These are phyloP conservation scores for Elysia crispata DNA, from an alignment of 2,888 invertebrate species.

Conservation along the genomic window DNA sequence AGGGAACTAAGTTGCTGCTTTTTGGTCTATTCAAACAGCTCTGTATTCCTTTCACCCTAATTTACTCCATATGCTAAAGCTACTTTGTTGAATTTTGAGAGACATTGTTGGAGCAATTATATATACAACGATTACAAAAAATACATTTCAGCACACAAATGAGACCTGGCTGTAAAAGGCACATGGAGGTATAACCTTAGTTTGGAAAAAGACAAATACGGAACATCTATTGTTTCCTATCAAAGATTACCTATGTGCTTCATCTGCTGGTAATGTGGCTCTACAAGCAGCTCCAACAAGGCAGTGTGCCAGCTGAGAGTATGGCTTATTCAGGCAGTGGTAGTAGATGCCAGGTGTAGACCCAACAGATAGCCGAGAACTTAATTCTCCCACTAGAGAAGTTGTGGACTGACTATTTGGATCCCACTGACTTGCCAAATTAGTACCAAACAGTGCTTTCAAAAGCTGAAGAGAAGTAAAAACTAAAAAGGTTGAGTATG, in stretches of 20 bases:
- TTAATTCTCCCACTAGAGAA: slow-evolving; percentile 66
- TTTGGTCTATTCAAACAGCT: too few relatives aligned
- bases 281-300: slow-evolving; percentile 73
- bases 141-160: too few relatives aligned
- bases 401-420: slow-evolving; percentile 57
- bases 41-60: too few relatives aligned
- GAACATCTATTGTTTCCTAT: too few relatives aligned
- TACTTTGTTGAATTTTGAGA: too few relatives aligned
- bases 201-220: too few relatives aligned
- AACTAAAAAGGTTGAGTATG: not conserved
- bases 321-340: slow-evolving; percentile 76
- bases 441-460: slow-evolving; percentile 87
- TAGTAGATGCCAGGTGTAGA: slow-evolving; percentile 76
- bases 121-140: too few relatives aligned
- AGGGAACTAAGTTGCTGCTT: too few relatives aligned
- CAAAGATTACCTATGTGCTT: slow-evolving; percentile 62
- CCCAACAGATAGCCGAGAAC: slow-evolving; percentile 64
- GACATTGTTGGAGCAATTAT: too few relatives aligned
- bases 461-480: slow-evolving; percentile 75
- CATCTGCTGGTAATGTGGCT: slow-evolving; percentile 67
- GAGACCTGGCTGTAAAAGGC: too few relatives aligned
- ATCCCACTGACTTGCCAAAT: slow-evolving; percentile 80
- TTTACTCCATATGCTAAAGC: too few relatives aligned
- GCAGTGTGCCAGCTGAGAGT: slow-evolving; percentile 77
- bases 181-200: too few relatives aligned